Base-by-base conservation (phyloP, 2,888 invertebrate species). In the Andrena flavipes region DNA sequence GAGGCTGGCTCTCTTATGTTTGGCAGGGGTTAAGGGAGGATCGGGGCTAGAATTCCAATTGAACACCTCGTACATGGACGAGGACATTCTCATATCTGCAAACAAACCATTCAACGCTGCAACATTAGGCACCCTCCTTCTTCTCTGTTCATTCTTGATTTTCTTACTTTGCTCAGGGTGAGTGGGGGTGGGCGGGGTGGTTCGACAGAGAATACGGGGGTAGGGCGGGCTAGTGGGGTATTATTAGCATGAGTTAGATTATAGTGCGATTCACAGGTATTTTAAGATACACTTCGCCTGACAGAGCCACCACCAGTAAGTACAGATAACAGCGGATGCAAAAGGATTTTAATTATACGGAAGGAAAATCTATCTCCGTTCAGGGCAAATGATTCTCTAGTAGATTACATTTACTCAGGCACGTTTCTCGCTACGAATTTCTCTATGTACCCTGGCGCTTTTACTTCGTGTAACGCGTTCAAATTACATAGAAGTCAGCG, bases 21-120 rank as follows among this genome's bases (percentile, higher is more conserved):
- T 93, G 89, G 91, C 93, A 88, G 93, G 91, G 90, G 92, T 93
- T 93, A 93, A 90, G 88, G 92, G 92, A 91, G 94, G 92, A 91
- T 94, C 93, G 89, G 94, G 92, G 89, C 93, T 92, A 92, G 92
- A 91, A 92, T 94, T 95, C 96, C 96, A 96, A 95, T 96, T 96
- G 94, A 96, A 96, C 92, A 96, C 96, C 95, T 96, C 96, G 95
- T 96, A 96, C 96, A 96, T 96, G 93, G 96, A 96, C 94, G 96
- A 95, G 94, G 96, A 96, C 95, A 96, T 96, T 95, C 95, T 95
- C 94, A 95, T 94, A 95, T 95, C 95, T 95, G 95, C 88, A 95
- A 95, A 94, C 91, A 93, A 91, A 92, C 85, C 87, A 84, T 88
- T 85, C 67, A 88, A 88, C 81, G 88, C 88, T 87, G 80, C 87